Percentiles rank a stretch among this genome's conserved stretches.
phyloP scores from a whole-genome alignment of 2,113 vertebrate genomes.

The Gymnogyps californianus region DNA sequence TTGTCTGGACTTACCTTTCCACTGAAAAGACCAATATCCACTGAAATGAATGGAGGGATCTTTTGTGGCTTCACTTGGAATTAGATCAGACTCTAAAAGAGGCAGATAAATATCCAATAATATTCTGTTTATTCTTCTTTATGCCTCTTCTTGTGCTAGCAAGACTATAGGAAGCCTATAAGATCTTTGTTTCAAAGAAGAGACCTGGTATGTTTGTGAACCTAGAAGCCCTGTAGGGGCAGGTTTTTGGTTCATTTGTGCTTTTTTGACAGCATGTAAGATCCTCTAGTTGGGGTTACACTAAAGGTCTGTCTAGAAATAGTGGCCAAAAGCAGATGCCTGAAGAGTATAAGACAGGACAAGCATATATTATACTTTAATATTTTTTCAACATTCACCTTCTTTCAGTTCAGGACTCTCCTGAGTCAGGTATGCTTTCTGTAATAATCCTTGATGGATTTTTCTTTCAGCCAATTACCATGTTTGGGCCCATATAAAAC shows the following conservation, averaged over 20 bases:
- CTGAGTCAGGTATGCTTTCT: neutral
- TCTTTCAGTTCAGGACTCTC: neutral
- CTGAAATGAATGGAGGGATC: neutral
- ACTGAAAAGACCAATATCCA: neutral
- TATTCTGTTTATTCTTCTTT: neutral
- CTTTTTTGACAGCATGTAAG: neutral
- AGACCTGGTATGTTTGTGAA: neutral
- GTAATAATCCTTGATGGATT: neutral
- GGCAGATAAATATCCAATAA: neutral
- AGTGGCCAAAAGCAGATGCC: neutral
- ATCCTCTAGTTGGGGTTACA: neutral
- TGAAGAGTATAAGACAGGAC: neutral
- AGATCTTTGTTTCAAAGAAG: neutral
- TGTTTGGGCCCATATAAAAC: neutral
- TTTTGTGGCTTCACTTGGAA: neutral
- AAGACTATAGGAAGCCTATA: neutral
- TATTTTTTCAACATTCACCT: neutral
- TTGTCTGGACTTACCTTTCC: neutral
- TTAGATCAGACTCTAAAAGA: neutral
- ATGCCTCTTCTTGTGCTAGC: neutral
- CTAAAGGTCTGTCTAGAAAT: neutral
- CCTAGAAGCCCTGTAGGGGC: neutral
- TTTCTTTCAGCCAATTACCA: neutral
- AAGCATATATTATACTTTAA: neutral
- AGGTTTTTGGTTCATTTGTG: neutral